Evolutionary conservation across 2,113 vertebrate species (phyloP).

Genomic region (Origma solitaria): DNA sequence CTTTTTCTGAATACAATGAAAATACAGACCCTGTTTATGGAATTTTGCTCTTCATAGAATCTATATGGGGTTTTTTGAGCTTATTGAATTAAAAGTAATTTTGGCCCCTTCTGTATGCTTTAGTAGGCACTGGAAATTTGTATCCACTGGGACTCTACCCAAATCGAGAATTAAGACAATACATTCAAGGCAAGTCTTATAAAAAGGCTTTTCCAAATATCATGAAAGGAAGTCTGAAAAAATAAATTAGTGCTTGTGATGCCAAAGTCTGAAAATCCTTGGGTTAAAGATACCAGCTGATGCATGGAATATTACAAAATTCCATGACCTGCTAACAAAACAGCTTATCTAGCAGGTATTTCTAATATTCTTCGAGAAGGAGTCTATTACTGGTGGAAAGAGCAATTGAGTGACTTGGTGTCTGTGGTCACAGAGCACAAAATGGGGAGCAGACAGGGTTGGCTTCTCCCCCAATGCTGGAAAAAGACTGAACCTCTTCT

Average conservation of each 20-base stretch:
- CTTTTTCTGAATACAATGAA: conserved; percentile 34
- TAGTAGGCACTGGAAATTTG: background rate
- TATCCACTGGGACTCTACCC: background rate
- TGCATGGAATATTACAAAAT: background rate
- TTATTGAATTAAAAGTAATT: background rate
- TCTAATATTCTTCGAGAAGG: background rate
- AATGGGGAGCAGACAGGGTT: background rate
- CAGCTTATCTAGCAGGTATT: background rate
- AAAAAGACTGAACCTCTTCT: background rate
- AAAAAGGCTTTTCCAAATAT: conserved; percentile 13
- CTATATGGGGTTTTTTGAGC: background rate
- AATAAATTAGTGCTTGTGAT: background rate
- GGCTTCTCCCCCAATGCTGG: background rate
- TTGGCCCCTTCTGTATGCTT: background rate
- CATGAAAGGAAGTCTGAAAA: conserved; percentile 3
- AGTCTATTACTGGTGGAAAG: background rate
- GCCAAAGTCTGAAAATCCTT: background rate
- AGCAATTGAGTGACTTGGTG: background rate
- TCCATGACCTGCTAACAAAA: background rate
- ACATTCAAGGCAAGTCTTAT: background rate
- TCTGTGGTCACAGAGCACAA: background rate
- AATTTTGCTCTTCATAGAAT: conserved; percentile 4
- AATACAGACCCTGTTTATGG: background rate
- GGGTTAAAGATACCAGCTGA: background rate
- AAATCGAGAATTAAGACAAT: conserved; percentile 21